These are phyloP conservation scores for Catostylus mosaicus DNA, from an alignment of 30 jellyfish, hydroid and myxozoan genomes.

Conservation along the genomic window DNA sequence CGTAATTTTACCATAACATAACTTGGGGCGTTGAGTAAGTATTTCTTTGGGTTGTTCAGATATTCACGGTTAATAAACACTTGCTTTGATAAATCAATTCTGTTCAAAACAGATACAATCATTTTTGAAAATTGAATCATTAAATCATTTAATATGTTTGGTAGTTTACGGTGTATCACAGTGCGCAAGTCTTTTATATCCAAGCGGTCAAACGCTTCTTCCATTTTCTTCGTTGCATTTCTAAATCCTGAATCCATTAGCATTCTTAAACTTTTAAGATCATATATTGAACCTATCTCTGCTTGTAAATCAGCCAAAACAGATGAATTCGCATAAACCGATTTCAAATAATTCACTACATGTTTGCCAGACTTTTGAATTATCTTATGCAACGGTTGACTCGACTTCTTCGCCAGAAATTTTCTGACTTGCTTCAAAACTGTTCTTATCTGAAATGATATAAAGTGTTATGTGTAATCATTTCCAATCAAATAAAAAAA, in stretches of 20 bases:
- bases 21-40: conserved; percentile 22
- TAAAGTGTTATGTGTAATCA: too few species aligned
- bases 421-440: conserved; percentile 11
- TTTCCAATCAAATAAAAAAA: too few species aligned
- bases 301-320: neutral
- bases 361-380: conserved; percentile 49
- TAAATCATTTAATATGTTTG: conserved; percentile 25
- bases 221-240: neutral
- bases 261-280: neutral
- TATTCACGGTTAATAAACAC: neutral
- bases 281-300: conserved; percentile 8
- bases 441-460: conserved; percentile 7
- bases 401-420: conserved; percentile 36
- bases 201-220: neutral
- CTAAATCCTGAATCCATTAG: conserved; percentile 5
- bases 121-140: conserved; percentile 7
- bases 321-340: conserved; percentile 23
- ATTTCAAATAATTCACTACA: conserved; percentile 7
- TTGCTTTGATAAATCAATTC: conserved; percentile 9
- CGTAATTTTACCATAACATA: neutral
- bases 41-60: conserved; percentile 46
- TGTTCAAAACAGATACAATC: conserved; percentile 1
- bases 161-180: conserved; percentile 27
- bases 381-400: conserved; percentile 47
- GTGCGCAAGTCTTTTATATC: neutral